phyloP scores from a whole-genome alignment of 2,797 vertebrate species.

The Diglossa cyanea region DNA sequence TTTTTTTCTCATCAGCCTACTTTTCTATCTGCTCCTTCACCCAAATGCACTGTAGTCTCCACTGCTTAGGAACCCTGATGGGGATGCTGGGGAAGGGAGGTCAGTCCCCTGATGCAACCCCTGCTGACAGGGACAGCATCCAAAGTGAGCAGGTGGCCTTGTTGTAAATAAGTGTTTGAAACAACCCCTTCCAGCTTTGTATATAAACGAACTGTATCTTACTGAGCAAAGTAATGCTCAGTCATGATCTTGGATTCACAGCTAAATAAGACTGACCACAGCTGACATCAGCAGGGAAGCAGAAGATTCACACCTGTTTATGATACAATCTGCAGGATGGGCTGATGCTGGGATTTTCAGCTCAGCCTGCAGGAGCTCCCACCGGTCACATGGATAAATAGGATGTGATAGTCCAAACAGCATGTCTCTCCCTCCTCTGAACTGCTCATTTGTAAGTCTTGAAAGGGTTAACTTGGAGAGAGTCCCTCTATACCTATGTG shows the following conservation, averaged over 20 bases:
- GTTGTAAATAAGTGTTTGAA: neutral
- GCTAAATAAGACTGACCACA: neutral
- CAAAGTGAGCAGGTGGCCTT: neutral
- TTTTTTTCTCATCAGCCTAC: neutral
- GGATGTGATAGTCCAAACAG: neutral
- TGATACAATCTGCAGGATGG: fast-evolving
- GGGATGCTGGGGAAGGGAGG: neutral
- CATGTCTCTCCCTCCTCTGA: neutral
- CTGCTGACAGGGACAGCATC: neutral
- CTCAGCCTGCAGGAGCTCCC: neutral
- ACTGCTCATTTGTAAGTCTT: neutral
- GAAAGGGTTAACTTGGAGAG: neutral
- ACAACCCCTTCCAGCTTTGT: neutral
- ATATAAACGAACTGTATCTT: neutral
- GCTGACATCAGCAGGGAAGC: neutral
- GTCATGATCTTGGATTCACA: neutral
- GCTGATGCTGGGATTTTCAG: neutral
- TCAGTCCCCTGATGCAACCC: neutral
- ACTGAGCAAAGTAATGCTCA: neutral
- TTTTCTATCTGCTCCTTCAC: neutral
- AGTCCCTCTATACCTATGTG: neutral
- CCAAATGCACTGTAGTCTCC: fast-evolving
- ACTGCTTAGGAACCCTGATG: neutral
- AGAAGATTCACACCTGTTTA: neutral
- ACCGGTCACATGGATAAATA: neutral